Base-by-base conservation (phyloP, 2,888 invertebrate genomes). In the Drosophila pseudotakahashii region DNA sequence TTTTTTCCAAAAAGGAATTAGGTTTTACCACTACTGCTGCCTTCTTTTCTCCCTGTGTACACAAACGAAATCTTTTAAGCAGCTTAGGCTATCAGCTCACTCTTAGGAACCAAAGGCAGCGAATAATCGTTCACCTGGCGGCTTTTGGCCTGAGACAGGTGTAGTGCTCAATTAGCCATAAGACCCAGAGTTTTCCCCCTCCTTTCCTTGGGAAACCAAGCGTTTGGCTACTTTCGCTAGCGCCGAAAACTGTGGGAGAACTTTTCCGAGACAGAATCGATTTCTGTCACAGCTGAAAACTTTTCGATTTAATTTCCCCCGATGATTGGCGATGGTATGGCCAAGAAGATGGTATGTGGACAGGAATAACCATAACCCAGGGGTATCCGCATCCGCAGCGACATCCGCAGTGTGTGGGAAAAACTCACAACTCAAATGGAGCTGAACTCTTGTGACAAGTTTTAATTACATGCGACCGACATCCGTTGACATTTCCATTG, bases 361-460 rank as follows among this genome's bases (percentile, higher is more conserved):
- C 10, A 44, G 51, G 44, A 44, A 64, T 52, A 52, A 45, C 23
- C 14, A 14, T 60, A 62, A 41, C 68, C 53, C 45, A 23, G n/a
- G 42, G 44, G 54, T 48, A 36, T 53, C 39, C 19, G 19, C 39
- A 44, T 45, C 30, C 53, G 47, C 47, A 68, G 32, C 36, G 50
- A 37, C 44, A 47, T 58, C 51, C 62, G 51, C 26, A 55, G 30
- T 39, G 70, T 72, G 72, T 72, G 72, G 71, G 72, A 52, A 71
- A 69, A 51, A 41, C 51, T 51, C 16, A 30, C 19, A 50, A 32
- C 45, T 26, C 50, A 30, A 55, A 16, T 23, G 14, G 19, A 54
- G 79, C 71, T 72, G 61, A 44, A 78, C 68, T 62, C 73, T 83
- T 74, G 88, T 78, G 82, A 85, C 83, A 84, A 87, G 76, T 81